Percentiles rank a stretch among this genome's conserved stretches.
Evolutionary conservation across 2,888 invertebrate species (phyloP).

Genomic region (Pelosia muscerda): DNA sequence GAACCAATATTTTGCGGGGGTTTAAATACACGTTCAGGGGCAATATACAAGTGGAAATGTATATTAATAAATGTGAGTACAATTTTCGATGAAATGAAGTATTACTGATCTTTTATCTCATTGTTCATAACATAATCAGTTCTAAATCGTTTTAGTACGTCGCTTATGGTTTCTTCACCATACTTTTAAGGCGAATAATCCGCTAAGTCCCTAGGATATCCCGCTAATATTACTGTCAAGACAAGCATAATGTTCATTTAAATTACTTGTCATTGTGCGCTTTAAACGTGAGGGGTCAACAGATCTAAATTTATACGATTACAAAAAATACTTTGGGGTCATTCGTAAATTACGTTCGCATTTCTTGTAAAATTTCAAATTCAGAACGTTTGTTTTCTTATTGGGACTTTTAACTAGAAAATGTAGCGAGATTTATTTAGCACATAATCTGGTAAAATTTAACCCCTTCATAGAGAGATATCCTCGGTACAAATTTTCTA

Average conservation of each 20-base stretch:
- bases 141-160: constrained; percentile 4
- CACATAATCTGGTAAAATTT: constrained; percentile 16
- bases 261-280: constrained; percentile 41
- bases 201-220: constrained; percentile 6
- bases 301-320: not conserved
- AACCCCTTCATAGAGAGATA: constrained; percentile 10
- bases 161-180: not conserved
- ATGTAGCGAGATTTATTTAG: not conserved
- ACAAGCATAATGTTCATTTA: constrained; percentile 35
- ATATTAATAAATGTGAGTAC: not conserved
- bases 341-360: not conserved
- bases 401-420: not conserved
- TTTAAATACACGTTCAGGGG: not conserved
- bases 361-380: not conserved
- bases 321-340: not conserved
- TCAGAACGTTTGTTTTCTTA: not conserved
- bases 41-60: not conserved
- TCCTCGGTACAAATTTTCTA: constrained; percentile 15
- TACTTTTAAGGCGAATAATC: not conserved
- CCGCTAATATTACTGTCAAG: constrained; percentile 17
- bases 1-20: not conserved
- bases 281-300: constrained; percentile 7
- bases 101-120: not conserved
- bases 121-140: not conserved
- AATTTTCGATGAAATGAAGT: not conserved